Percentiles rank a stretch among this genome's conserved stretches.
These are phyloP conservation scores for Malurus cyaneus DNA, from an alignment of 2,113 vertebrate genomes.

Conservation along the genomic window DNA sequence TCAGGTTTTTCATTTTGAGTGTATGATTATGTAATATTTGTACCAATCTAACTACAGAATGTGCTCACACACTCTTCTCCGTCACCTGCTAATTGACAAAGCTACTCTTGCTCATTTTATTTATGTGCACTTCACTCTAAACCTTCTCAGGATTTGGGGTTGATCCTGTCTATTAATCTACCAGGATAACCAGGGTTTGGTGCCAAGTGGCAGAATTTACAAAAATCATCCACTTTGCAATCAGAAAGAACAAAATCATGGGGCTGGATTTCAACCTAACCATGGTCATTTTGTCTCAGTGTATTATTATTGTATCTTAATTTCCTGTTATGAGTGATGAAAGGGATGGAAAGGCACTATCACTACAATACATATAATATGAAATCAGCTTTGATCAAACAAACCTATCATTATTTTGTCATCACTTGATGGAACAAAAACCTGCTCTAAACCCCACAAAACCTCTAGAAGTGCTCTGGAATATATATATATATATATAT, in stretches of 20 bases:
- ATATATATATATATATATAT: too few relatives aligned
- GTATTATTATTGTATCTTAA: neutral
- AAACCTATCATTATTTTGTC: neutral
- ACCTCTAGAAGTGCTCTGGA: neutral
- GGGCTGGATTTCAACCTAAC: neutral
- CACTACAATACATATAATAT: neutral
- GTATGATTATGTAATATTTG: neutral
- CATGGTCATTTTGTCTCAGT: neutral
- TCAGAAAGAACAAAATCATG: neutral
- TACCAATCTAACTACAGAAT: neutral
- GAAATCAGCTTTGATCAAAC: neutral
- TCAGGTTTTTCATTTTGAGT: neutral
- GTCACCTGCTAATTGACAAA: neutral
- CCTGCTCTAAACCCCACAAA: neutral
- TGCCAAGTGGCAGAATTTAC: neutral
- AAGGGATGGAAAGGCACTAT: neutral
- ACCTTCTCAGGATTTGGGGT: neutral
- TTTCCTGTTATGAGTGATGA: neutral
- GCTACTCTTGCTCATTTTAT: neutral
- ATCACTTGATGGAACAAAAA: neutral
- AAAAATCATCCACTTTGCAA: neutral
- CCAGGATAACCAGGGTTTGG: neutral
- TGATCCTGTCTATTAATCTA: neutral
- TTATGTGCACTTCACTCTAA: neutral
- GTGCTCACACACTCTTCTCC: fast-evolving